Conservation (phyloP, 2,113 vertebrate genomes). For the Ondatra zibethicus region DNA sequence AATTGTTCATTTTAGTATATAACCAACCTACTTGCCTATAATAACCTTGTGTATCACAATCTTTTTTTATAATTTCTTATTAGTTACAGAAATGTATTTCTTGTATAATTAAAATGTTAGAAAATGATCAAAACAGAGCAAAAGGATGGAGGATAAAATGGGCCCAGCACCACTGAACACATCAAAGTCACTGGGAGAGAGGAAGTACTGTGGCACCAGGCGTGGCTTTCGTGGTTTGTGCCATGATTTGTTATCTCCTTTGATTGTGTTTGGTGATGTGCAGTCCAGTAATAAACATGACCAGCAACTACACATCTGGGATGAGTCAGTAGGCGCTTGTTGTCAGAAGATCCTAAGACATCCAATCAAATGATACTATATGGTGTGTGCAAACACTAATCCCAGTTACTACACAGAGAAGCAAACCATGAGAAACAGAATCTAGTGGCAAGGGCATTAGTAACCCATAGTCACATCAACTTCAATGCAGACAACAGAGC, state of each 20-base stretch:
- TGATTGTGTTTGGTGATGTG: background rate
- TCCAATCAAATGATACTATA: background rate
- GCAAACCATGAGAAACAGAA: background rate
- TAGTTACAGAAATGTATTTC: background rate
- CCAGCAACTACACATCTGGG: background rate
- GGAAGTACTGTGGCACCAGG: background rate
- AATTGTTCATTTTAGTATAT: background rate
- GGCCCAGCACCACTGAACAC: background rate
- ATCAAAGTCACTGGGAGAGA: background rate
- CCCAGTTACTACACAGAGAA: background rate
- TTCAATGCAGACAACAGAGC: background rate
- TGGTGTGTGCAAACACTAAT: background rate
- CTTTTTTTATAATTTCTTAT: conserved; percentile 1
- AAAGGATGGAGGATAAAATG: background rate
- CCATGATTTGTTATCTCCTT: background rate
- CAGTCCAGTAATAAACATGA: background rate
- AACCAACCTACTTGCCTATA: background rate
- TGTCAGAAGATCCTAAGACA: background rate
- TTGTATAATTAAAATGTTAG: background rate
- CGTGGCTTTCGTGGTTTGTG: background rate
- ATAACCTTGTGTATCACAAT: background rate
- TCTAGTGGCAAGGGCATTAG: background rate
- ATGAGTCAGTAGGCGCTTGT: background rate
- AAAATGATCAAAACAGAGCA: background rate
- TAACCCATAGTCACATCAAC: background rate